These are phyloP conservation scores for Tinea trinotella DNA, from an alignment of 2,888 invertebrate genomes.

Conservation along the genomic window DNA sequence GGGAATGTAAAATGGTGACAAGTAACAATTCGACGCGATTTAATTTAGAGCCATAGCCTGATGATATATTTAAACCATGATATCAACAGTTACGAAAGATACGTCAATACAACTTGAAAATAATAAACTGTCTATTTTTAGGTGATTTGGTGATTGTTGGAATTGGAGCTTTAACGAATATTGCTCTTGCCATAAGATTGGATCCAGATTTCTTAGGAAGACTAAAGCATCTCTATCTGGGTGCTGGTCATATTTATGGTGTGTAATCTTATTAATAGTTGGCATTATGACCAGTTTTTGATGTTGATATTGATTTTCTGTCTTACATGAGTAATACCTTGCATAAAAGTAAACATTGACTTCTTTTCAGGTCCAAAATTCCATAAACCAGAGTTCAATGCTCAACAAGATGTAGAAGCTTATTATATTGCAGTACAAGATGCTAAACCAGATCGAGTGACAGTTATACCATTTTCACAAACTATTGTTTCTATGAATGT, in stretches of 20 bases:
- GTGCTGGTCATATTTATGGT: constrained; percentile 81
- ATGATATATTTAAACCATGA: too few species aligned
- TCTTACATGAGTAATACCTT: too few species aligned
- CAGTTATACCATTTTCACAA: constrained; percentile 22
- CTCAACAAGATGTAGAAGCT: constrained; percentile 22
- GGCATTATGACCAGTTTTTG: too few species aligned
- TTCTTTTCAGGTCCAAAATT: constrained; percentile 12
- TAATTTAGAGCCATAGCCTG: too few species aligned
- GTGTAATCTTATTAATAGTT: constrained; percentile 26
- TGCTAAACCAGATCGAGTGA: constrained; percentile 22
- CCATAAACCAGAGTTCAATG: constrained; percentile 22
- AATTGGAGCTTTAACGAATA: constrained; percentile 80
- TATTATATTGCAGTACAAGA: constrained; percentile 20
- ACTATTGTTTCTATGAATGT: constrained; percentile 19
- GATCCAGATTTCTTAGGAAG: constrained; percentile 70
- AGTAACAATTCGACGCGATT: background rate
- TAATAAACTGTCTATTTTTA: too few species aligned
- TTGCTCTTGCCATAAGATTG: constrained; percentile 77
- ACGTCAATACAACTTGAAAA: too few species aligned
- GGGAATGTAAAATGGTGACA: too few species aligned
- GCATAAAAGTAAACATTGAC: too few species aligned
- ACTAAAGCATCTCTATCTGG: constrained; percentile 75
- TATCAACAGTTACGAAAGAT: too few species aligned
- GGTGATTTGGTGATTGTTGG: constrained; percentile 68
- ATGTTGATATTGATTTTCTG: too few species aligned